Evolutionary conservation across 2,888 invertebrate genomes (phyloP).

Genomic region (Kryphioiulus occultus): DNA sequence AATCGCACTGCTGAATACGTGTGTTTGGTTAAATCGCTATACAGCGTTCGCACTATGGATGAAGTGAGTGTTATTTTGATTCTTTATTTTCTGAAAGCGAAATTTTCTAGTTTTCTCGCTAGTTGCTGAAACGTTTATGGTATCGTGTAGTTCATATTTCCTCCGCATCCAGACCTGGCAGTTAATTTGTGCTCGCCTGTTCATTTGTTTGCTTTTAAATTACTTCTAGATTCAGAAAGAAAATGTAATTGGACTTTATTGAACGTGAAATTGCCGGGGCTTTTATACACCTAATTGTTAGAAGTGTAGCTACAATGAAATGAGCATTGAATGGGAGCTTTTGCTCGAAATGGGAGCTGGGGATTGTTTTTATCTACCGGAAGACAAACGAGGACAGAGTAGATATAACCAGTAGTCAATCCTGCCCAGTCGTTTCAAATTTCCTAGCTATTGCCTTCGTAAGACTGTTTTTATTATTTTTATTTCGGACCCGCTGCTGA

Average conservation of each 20-base stretch:
- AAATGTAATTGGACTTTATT: constrained; percentile 17
- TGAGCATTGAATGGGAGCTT: background rate
- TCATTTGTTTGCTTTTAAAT: constrained; percentile 9
- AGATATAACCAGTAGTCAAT: background rate
- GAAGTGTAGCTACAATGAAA: background rate
- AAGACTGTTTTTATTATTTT: background rate
- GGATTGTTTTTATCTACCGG: background rate
- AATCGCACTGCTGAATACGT: too few relatives aligned
- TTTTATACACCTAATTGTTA: background rate
- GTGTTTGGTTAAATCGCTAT: too few relatives aligned
- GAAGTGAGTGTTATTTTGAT: too few relatives aligned
- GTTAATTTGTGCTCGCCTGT: background rate
- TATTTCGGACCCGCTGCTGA: background rate
- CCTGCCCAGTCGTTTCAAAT: background rate
- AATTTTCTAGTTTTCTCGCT: background rate
- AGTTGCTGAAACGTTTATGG: background rate
- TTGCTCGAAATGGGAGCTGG: background rate
- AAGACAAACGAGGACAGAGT: background rate
- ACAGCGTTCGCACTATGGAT: too few relatives aligned
- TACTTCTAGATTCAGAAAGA: constrained; percentile 1
- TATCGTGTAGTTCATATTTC: background rate
- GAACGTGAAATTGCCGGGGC: background rate
- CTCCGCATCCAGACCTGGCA: background rate
- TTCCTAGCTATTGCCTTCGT: background rate
- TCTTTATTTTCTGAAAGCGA: too few relatives aligned